A percentile compares a stretch with the other conserved stretches of the same genome.
Evolutionary conservation across 2,113 vertebrate species (phyloP).

Genomic region (Guaruba guarouba): DNA sequence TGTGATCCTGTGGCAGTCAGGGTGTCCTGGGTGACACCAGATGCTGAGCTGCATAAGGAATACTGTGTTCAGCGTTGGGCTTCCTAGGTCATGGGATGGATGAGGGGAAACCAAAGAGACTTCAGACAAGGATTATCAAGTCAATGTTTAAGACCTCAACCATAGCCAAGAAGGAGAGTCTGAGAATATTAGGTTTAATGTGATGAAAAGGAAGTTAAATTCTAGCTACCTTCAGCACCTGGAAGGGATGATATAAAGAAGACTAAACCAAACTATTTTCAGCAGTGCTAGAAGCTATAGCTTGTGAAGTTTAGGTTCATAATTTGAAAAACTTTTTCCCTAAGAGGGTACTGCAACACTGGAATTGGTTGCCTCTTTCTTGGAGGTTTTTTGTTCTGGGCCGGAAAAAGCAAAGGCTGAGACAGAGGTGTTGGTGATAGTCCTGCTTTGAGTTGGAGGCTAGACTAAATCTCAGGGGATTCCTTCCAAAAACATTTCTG

Average conservation of each 20-base stretch:
- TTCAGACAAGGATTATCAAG: background rate
- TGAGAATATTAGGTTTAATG: background rate
- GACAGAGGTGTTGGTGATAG: fast-evolving
- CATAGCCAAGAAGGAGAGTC: background rate
- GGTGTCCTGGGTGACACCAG: too few species aligned
- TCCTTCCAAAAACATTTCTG: background rate
- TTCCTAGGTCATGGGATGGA: background rate
- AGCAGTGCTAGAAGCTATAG: background rate
- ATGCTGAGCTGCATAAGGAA: background rate
- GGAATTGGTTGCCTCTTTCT: fast-evolving
- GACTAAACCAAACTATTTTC: background rate
- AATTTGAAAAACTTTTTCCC: background rate
- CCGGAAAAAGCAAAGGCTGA: background rate
- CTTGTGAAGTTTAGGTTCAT: background rate
- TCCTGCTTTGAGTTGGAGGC: background rate
- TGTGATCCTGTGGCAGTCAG: background rate
- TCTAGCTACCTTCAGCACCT: background rate
- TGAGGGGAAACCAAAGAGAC: background rate
- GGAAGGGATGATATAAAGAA: background rate
- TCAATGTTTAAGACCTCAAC: background rate
- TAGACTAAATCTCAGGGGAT: background rate
- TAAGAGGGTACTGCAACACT: background rate
- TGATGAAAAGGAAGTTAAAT: background rate
- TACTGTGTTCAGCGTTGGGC: background rate
- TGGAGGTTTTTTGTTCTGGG: background rate